A percentile compares a stretch with the other conserved stretches of the same genome.
These are phyloP conservation scores for Clarias platycephalus DNA, from an alignment of 2,797 vertebrate genomes.

Conservation along the genomic window DNA sequence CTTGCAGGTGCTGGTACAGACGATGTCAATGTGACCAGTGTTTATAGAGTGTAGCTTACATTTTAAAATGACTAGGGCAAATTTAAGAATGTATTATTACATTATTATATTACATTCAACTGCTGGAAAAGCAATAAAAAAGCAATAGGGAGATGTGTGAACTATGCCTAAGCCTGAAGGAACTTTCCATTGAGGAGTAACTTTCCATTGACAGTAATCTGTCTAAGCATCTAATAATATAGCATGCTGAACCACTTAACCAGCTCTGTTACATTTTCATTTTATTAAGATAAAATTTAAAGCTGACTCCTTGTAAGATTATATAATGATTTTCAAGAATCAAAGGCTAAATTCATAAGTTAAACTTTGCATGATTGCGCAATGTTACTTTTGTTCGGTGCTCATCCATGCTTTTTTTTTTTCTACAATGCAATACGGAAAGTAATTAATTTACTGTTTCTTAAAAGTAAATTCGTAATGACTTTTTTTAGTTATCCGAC, in stretches of 20 bases:
- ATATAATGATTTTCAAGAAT: constrained; percentile 1
- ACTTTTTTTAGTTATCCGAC: neutral
- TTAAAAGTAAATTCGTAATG: neutral
- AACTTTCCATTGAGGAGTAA: neutral
- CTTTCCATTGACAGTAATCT: neutral
- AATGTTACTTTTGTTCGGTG: constrained; percentile 2
- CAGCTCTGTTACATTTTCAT: neutral
- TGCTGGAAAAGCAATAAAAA: neutral
- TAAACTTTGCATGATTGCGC: neutral
- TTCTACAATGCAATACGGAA: neutral
- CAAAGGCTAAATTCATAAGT: neutral
- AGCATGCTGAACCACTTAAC: constrained; percentile 9
- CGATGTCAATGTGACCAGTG: too few species aligned
- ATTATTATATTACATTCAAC: neutral
- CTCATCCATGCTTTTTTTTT: neutral
- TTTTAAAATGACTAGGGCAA: neutral
- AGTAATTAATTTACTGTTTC: neutral
- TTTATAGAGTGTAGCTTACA: neutral
- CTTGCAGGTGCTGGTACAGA: neutral
- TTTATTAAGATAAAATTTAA: constrained; percentile 8
- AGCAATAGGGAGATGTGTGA: neutral
- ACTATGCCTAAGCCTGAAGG: neutral
- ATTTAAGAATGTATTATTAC: neutral
- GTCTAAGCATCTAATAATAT: neutral
- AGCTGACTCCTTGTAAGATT: neutral